Evolutionary conservation across 1,140 invertebrate genomes (phyloP).

Genomic region (Scaptomyza hsui): DNA sequence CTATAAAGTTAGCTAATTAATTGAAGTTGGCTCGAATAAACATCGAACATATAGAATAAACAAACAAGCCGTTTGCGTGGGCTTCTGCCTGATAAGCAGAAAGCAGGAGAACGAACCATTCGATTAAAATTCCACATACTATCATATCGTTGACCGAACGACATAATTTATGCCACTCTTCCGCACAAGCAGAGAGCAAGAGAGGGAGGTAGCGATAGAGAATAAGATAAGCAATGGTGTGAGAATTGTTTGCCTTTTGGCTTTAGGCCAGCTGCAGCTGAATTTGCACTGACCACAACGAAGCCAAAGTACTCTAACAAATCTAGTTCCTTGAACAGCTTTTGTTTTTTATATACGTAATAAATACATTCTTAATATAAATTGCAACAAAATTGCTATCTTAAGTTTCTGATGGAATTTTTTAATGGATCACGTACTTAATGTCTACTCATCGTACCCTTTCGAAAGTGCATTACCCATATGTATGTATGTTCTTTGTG

Average conservation of each 20-base stretch:
- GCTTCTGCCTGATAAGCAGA: slow-evolving; percentile 20
- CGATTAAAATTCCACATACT: slow-evolving; percentile 39
- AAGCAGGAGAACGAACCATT: not conserved
- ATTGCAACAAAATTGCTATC: too few species aligned
- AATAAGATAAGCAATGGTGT: slow-evolving; percentile 26
- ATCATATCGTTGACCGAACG: slow-evolving; percentile 29
- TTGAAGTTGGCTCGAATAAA: slow-evolving; percentile 1
- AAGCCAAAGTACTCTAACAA: slow-evolving; percentile 4
- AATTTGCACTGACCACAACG: slow-evolving; percentile 2
- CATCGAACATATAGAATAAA: not conserved
- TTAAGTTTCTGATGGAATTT: too few species aligned
- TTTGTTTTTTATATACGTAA: not conserved
- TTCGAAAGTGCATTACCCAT: not conserved
- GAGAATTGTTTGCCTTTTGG: slow-evolving; percentile 31
- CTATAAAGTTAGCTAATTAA: slow-evolving; percentile 3
- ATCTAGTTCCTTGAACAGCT: not conserved
- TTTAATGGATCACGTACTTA: not conserved
- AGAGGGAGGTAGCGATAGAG: not conserved
- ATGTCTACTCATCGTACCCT: not conserved
- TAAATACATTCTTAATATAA: too few species aligned
- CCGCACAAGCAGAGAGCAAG: slow-evolving; percentile 23
- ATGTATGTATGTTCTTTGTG: slow-evolving; percentile 7
- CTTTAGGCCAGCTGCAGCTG: slow-evolving; percentile 60
- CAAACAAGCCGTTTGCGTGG: slow-evolving; percentile 13
- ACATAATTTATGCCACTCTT: slow-evolving; percentile 67